These are phyloP conservation scores for Acanthosoma haemorrhoidale DNA, from an alignment of 2,888 invertebrate genomes.

Conservation along the genomic window DNA sequence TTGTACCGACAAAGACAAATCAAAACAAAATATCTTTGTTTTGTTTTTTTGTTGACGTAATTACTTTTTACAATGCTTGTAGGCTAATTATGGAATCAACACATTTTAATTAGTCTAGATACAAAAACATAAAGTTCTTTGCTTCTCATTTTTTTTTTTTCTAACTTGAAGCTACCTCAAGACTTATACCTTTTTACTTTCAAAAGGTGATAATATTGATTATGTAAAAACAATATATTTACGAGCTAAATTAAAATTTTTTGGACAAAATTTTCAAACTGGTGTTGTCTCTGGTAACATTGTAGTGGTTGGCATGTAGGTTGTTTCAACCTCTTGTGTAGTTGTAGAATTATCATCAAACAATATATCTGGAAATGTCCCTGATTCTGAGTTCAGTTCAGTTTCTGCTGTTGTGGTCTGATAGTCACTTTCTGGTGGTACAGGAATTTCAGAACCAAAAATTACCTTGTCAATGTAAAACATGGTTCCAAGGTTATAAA, in stretches of 20 bases:
- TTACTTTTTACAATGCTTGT: neutral
- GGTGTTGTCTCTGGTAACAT: constrained; percentile 27
- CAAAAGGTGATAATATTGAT: constrained; percentile 1
- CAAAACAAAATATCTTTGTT: neutral
- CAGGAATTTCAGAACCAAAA: constrained; percentile 45
- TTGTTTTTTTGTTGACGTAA: neutral
- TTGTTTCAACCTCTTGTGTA: neutral
- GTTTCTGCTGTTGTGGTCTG: constrained; percentile 28
- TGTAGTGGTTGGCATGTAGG: constrained; percentile 15
- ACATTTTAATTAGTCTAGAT: neutral
- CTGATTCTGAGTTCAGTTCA: constrained; percentile 32
- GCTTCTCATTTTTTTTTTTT: neutral
- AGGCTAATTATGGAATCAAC: neutral
- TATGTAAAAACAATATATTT: neutral
- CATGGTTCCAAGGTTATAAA: constrained; percentile 61
- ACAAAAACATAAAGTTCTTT: neutral
- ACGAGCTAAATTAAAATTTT: neutral
- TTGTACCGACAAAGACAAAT: neutral
- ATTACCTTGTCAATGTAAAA: constrained; percentile 58
- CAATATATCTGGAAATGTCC: constrained; percentile 35
- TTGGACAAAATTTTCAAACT: neutral
- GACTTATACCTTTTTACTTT: neutral
- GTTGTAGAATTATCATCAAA: constrained; percentile 34
- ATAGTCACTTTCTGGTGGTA: constrained; percentile 15
- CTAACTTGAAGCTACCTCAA: no score